Conservation (phyloP, 2,113 vertebrate species). For the Malurus melanocephalus region DNA sequence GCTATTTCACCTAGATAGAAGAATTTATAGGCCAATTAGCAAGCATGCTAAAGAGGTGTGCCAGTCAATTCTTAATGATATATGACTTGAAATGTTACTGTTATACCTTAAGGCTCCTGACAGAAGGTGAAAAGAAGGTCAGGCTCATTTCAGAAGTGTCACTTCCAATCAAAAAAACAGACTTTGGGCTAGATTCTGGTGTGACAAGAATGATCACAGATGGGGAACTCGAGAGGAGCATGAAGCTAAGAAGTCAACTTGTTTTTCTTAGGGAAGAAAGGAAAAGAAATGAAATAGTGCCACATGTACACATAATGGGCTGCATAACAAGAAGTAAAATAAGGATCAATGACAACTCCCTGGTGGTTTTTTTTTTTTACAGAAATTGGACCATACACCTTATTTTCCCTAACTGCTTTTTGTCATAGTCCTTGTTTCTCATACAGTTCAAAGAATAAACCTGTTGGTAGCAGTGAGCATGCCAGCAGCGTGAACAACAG, state of each 20-base stretch:
- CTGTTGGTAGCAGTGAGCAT: neutral
- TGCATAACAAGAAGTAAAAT: neutral
- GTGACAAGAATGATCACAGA: constrained; percentile 28
- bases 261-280: neutral
- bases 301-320: neutral
- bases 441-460: neutral
- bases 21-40: constrained; percentile 31
- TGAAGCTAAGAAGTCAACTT: neutral
- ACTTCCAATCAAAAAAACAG: constrained; percentile 40
- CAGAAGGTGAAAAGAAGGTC: constrained; percentile 52
- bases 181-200: constrained; percentile 14
- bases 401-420: neutral
- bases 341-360: neutral
- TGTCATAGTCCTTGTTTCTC: neutral
- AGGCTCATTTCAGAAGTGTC: constrained; percentile 36
- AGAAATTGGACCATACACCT: neutral
- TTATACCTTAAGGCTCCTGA: constrained; percentile 26
- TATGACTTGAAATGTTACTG: constrained; percentile 24
- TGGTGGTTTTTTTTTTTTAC: neutral
- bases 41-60: constrained; percentile 6
- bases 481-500: neutral
- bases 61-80: constrained; percentile 5
- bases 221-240: neutral
- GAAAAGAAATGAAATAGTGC: neutral
- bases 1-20: neutral